Conservation (phyloP, 2,797 vertebrate genomes). For the Acanthurus lineatus region DNA sequence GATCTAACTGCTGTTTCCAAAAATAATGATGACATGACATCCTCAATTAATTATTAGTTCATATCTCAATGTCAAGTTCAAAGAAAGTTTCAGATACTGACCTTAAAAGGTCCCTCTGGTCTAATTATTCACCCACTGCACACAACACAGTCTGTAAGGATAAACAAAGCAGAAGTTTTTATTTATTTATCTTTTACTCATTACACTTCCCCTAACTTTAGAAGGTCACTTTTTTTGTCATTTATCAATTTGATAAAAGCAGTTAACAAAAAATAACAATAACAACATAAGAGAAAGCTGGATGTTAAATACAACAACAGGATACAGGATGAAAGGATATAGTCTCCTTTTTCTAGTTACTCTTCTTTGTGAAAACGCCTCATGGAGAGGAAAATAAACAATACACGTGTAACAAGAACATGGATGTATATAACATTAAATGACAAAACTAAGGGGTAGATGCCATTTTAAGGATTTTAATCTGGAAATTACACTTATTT, state of each 20-base stretch:
- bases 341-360: too few species aligned
- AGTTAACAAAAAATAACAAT: too few species aligned
- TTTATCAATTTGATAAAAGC: not conserved
- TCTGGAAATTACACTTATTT: too few species aligned
- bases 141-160: not conserved
- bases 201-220: not conserved
- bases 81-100: not conserved
- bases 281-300: too few species aligned
- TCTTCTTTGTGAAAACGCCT: too few species aligned
- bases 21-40: not conserved
- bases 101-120: not conserved
- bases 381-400: too few species aligned
- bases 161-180: not conserved
- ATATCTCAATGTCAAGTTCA: not conserved
- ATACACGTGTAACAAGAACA: too few species aligned
- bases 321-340: too few species aligned
- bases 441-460: too few species aligned
- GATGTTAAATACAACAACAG: too few species aligned
- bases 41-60: conserved; percentile 6
- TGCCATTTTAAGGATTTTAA: too few species aligned
- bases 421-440: too few species aligned
- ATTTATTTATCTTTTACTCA: conserved; percentile 1
- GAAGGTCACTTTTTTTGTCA: not conserved
- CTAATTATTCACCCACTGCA: not conserved
- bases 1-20: conserved; percentile 11